These are phyloP conservation scores for Nineta flava DNA, from an alignment of 2,888 invertebrate genomes.

Conservation along the genomic window DNA sequence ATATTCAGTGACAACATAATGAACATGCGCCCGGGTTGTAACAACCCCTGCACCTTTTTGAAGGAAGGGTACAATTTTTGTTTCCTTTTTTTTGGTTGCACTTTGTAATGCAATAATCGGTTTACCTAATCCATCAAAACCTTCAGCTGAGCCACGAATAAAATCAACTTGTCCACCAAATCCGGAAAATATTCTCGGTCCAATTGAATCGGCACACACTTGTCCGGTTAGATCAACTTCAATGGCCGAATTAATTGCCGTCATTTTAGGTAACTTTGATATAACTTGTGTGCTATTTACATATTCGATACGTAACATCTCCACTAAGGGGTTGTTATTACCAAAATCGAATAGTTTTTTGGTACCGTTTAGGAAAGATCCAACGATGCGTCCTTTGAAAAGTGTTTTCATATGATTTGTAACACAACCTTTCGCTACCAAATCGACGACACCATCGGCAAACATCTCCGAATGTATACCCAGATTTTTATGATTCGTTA, in stretches of 20 bases:
- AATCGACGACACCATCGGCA: slow-evolving; percentile 41
- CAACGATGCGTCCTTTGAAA: slow-evolving; percentile 39
- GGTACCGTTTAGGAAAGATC: slow-evolving; percentile 41
- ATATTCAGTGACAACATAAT: slow-evolving; percentile 50
- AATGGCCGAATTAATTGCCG: slow-evolving; percentile 47
- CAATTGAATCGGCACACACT: slow-evolving; percentile 44
- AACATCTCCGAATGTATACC: slow-evolving; percentile 51
- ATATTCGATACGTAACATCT: slow-evolving; percentile 35
- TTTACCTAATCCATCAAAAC: slow-evolving; percentile 44
- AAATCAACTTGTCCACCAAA: slow-evolving; percentile 54
- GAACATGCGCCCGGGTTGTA: slow-evolving; percentile 46
- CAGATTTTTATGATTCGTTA: slow-evolving; percentile 39
- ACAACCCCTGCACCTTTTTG: slow-evolving; percentile 50
- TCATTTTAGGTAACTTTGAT: slow-evolving; percentile 41
- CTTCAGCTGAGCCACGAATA: slow-evolving; percentile 44
- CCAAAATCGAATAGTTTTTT: slow-evolving; percentile 43
- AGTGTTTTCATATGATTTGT: slow-evolving; percentile 40
- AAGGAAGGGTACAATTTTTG: slow-evolving; percentile 41
- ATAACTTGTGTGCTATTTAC: slow-evolving; percentile 37
- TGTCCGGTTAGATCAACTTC: slow-evolving; percentile 51
- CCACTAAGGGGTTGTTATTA: slow-evolving; percentile 41
- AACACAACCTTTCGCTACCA: slow-evolving; percentile 38
- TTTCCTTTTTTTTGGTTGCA: slow-evolving; percentile 35
- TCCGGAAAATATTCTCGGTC: slow-evolving; percentile 39
- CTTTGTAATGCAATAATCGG: slow-evolving; percentile 50